Base-by-base conservation (phyloP, 1,140 invertebrate genomes). In the Octopus sinensis region DNA sequence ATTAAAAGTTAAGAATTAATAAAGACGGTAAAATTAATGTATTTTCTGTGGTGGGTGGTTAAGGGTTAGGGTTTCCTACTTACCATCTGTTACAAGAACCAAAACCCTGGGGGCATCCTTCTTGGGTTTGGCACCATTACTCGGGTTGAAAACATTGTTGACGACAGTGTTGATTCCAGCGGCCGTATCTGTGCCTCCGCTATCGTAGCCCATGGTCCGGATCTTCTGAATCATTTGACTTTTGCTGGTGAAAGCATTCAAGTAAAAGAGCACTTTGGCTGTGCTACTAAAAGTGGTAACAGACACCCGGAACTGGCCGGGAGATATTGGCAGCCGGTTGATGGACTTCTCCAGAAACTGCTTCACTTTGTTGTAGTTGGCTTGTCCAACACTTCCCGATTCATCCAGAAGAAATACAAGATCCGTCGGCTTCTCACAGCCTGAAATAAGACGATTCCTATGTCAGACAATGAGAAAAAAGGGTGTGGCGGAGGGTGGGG, bases 391-490 rank as follows among this genome's bases (percentile, higher is more conserved):
- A 78, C 81, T 83, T 10, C 84, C 82, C 4, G 84, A 85, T 75
- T 80, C 80, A 62, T 86, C 84, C 43, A 84, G 68, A 0, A 86
- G 77, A 80, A 85, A 85, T 53, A 76, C 84, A 13, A 86, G 56
- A 62, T 85, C 84, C 53, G 84, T 77, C 52, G 81, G 54, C 75
- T 23, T 23, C 5, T 83, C 83, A 79, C 85, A 87, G 7, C 85
- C 86, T 86, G 71, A 30, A 78, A 13, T 62, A 79, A 77, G 53
- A 77, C 53, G 52, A 10, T 9, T 12, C 9, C 1, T 62, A 4
- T 62, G 9, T 12, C 9, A 62, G 17, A 62, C 56, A 62, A 12
- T 43, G 30, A 43, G 30, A 43, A 43, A 43, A 43, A 43, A 43
- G 30, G 1, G 30, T 43, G 56, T 62, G 17, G 9, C 56, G 17